phyloP scores from a whole-genome alignment of 2,113 vertebrate species.

The Cinclus cinclus region DNA sequence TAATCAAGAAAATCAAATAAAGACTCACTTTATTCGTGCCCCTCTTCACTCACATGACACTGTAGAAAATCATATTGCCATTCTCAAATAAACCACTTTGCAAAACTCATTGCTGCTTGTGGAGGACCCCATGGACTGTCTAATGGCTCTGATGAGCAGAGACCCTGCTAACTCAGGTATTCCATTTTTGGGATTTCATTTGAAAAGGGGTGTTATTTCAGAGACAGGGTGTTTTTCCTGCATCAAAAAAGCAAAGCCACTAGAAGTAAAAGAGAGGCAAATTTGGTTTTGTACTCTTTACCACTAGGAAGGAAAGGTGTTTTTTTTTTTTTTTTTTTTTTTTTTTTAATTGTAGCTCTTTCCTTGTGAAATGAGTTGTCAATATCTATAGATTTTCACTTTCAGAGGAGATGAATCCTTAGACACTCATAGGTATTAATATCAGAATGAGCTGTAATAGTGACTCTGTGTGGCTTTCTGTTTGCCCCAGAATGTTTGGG shows the following conservation, averaged over 20 bases:
- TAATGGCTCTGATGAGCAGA: neutral
- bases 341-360: neutral
- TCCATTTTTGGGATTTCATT: neutral
- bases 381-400: neutral
- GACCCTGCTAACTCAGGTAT: neutral
- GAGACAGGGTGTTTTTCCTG: neutral
- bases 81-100: neutral
- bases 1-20: neutral
- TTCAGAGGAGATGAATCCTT: neutral
- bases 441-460: neutral
- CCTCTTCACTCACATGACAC: rapidly evolving
- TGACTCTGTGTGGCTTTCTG: neutral
- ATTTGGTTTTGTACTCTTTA: neutral
- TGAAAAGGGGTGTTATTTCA: neutral
- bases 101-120: neutral
- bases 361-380: neutral
- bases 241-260: neutral
- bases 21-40: neutral
- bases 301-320: neutral
- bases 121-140: neutral
- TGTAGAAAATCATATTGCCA: neutral
- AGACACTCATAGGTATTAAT: neutral
- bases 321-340: no score
- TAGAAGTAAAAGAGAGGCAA: neutral
- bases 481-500: neutral